Base-by-base conservation (phyloP, 2,113 vertebrate species). In the Psilopogon haemacephalus region DNA sequence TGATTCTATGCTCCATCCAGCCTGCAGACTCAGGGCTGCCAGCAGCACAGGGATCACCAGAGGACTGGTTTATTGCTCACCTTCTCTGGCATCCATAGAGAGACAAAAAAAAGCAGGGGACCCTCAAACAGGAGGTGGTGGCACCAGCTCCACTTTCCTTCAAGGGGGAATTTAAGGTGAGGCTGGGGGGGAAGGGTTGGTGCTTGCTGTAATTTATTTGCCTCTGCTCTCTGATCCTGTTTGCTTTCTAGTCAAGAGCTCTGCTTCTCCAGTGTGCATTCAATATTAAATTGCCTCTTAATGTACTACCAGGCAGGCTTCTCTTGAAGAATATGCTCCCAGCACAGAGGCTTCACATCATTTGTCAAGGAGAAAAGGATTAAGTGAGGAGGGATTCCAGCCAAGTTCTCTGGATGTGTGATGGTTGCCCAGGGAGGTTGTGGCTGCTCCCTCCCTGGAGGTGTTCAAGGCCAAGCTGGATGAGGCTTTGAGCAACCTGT, bases 311-410 rank as follows among this genome's bases (percentile, higher is more conserved):
- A 92, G 86, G 65, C 84, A 94, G 78, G 58, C 63, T 91, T 82
- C 89, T 85, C 82, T 63, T 95, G 94, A 95, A 94, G 89, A 95
- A 88, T 85, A 95, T 42, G 64, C 75, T 93, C 64, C 64, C 78
- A 89, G 87, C 91, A 76, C 10, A 37, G 55, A 87, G 82, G 93
- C 87, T 72, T 90, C 90, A 67, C 37, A 79, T 81, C 77, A 92
- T 91, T 94, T 92, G 74, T 92, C 96, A 96, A 92, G 90, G 92
- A 93, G 86, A 92, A 95, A 90, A 90, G 84, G 81, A 88, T 96
- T 84, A 96, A 89, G 19, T 78, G 73, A 82, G 62, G 1, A 93
- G 77, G 86, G 70, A 90, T 28, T 78, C 38, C 67, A 88, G 96
- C 88, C 90, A 96, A 92, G 54, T 72, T 82, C 78, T 60, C 77